phyloP scores from a whole-genome alignment of 1,140 invertebrate genomes.

The Drosophila pectinifera region DNA sequence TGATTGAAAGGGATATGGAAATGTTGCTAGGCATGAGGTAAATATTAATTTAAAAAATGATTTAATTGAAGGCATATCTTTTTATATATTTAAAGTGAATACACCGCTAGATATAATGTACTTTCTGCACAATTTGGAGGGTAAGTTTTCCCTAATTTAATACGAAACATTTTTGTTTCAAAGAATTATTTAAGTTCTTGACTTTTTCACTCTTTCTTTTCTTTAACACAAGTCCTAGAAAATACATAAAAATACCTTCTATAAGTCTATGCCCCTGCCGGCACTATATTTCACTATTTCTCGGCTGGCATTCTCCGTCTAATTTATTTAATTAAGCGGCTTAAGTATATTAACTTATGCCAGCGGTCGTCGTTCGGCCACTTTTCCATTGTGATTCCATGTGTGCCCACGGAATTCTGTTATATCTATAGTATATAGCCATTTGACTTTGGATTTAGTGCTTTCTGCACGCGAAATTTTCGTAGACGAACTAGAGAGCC shows the following conservation, averaged over 20 bases:
- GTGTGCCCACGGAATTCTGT: slow-evolving; percentile 30
- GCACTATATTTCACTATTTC: slow-evolving; percentile 4
- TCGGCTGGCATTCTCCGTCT: slow-evolving; percentile 21
- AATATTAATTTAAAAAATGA: slow-evolving; percentile 8
- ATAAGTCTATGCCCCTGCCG: slow-evolving; percentile 2
- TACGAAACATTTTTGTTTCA: background rate
- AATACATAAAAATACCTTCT: too few species aligned
- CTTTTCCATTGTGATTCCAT: slow-evolving; percentile 63
- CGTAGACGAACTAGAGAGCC: slow-evolving; percentile 24
- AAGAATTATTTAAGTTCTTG: background rate
- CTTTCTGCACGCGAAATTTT: slow-evolving; percentile 31
- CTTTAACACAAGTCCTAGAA: background rate
- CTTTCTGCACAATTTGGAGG: too few species aligned
- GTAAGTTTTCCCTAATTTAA: background rate
- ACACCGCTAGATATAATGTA: too few species aligned
- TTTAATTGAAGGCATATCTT: background rate
- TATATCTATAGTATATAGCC: slow-evolving; percentile 21
- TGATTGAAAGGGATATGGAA: slow-evolving; percentile 15
- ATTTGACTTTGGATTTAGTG: slow-evolving; percentile 39
- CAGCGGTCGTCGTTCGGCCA: background rate
- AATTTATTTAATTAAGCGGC: slow-evolving; percentile 75
- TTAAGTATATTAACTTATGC: slow-evolving; percentile 72
- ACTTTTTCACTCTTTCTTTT: background rate
- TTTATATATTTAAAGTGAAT: background rate
- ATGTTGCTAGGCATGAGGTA: background rate